phyloP scores from a whole-genome alignment of 1,140 invertebrate genomes.

The Cephus cinctus region DNA sequence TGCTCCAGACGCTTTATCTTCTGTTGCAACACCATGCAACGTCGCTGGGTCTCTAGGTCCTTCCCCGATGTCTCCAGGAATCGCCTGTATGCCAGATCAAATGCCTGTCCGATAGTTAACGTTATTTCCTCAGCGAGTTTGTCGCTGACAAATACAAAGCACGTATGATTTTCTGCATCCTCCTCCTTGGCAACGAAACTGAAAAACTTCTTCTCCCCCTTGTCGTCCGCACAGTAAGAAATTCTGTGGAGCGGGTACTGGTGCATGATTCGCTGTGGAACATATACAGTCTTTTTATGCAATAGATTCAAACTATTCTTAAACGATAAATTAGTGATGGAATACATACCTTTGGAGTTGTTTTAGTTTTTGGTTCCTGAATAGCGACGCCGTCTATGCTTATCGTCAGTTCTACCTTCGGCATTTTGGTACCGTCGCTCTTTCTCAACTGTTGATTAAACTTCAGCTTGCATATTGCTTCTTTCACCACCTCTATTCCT shows the following conservation, averaged over 20 bases:
- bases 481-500: constrained; percentile 95
- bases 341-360: constrained; percentile 45
- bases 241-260: constrained; percentile 97
- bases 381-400: constrained; percentile 95
- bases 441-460: constrained; percentile 92
- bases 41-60: constrained; percentile 72
- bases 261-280: constrained; percentile 73
- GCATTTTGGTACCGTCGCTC: constrained; percentile 87
- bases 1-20: constrained; percentile 70
- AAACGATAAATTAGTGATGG: no score
- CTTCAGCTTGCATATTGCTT: constrained; percentile 91
- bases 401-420: constrained; percentile 91
- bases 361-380: constrained; percentile 67
- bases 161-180: constrained; percentile 81
- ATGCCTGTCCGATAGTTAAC: constrained; percentile 94
- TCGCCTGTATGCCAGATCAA: constrained; percentile 91
- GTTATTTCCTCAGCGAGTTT: constrained; percentile 96
- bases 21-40: constrained; percentile 71
- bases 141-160: constrained; percentile 95
- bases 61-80: constrained; percentile 78
- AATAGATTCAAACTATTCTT: no score
- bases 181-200: constrained; percentile 94
- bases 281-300: no score
- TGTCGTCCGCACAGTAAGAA: constrained; percentile 97
- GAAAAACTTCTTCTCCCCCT: constrained; percentile 96